Conservation (phyloP, 2,888 invertebrate genomes). For the Dorcus hopei region DNA sequence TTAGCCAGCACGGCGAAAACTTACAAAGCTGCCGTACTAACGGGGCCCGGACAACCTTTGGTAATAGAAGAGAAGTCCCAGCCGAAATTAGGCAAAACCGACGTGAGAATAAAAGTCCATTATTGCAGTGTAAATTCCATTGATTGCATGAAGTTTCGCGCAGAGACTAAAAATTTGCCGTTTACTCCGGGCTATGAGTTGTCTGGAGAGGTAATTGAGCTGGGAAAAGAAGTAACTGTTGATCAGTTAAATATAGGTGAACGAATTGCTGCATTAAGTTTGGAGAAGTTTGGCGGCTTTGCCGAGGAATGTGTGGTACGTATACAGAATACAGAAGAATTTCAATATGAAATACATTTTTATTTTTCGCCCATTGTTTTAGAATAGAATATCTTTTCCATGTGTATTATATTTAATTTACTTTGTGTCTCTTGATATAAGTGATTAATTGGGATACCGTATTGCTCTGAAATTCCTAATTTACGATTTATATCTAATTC, state of each 20-base stretch:
- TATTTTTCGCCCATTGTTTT: not conserved
- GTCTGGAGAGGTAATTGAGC: conserved; percentile 58
- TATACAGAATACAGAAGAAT: not conserved
- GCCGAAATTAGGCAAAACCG: conserved; percentile 47
- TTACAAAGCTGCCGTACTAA: conserved; percentile 54
- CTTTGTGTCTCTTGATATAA: not conserved
- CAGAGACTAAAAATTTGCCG: conserved; percentile 52
- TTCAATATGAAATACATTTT: too few relatives aligned
- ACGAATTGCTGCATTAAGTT: conserved; percentile 58
- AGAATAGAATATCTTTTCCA: not conserved
- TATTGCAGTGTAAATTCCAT: conserved; percentile 64
- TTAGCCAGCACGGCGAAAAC: conserved; percentile 13
- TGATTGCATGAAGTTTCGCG: conserved; percentile 56
- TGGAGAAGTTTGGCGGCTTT: conserved; percentile 57
- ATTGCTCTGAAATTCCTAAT: too few relatives aligned
- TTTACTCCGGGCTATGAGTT: conserved; percentile 65
- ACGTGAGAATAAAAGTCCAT: conserved; percentile 63
- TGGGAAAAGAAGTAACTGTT: conserved; percentile 51
- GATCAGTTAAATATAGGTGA: conserved; percentile 53
- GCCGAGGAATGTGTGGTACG: conserved; percentile 58
- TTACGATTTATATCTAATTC: not conserved
- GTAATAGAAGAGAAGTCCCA: conserved; percentile 47
- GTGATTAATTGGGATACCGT: not conserved
- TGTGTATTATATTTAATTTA: not conserved
- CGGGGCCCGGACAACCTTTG: conserved; percentile 52